Evolutionary conservation across 2,113 vertebrate genomes (phyloP), one percentile per base, ranked within the genome.

Genomic region (Muscicapa adusta): DNA sequence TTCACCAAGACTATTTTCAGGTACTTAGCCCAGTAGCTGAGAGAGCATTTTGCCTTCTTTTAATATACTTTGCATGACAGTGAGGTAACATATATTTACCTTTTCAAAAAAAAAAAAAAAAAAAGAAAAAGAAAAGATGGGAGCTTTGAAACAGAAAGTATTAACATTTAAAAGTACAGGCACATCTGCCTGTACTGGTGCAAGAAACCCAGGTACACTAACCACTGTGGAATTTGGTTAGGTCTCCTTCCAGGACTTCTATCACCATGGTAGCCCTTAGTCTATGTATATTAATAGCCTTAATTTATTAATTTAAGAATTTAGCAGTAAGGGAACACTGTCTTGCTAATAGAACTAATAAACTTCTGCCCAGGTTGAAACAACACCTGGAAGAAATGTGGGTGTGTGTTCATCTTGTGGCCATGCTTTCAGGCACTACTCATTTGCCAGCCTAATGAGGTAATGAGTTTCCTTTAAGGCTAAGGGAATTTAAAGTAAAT

Each of bases 261-360:
- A 29, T 89, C 63, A 56, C 72, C 24, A 31, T 14, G 47, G 68
- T 85, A 77, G 68, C 89, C 63, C 88, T 94, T 92, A 57, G 34
- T 91, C 79, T 95, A 92, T 88, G 83, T 85, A 88, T 73, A 83
- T 85, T 58, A 54, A 72, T 58, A 74, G 92, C 86, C 92, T 95
- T 96, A 95, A 92, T 83, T 83, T 77, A 66, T 73, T 73, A 54
- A 80, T 81, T 63, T 50, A 76, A 38, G 58, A 58, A 68, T 80
- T 62, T 58, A 84, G 56, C 63, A 42, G 40, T 78, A 75, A 34
- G 70, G 82, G 45, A 54, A 61, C 12, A 14, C 71, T 82, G 85
- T 72, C 60, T 18, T 65, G 67, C 71, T 79, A 61, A 23, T 42
- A 53, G 53, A 89, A 71, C 62, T 79, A 1, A 9, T 65, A 68